Conservation (phyloP, 2,113 vertebrate genomes). For the Epinephelus fuscoguttatus region DNA sequence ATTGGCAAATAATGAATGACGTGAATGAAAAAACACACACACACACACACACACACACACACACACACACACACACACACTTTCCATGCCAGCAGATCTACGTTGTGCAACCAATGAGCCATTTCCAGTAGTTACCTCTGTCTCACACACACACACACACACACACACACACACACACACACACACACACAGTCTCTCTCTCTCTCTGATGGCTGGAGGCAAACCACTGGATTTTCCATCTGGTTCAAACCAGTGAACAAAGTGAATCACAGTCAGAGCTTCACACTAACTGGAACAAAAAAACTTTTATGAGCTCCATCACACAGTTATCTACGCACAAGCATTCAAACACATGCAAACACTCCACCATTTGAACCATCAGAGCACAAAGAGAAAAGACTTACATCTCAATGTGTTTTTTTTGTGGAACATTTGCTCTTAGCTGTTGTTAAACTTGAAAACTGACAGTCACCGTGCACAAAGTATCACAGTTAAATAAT, state of each 20-base stretch:
- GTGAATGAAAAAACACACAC: background rate
- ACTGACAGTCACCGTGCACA: too few species aligned
- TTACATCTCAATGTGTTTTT: background rate
- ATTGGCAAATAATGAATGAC: background rate
- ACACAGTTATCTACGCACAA: background rate
- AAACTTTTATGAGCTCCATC: slow-evolving; percentile 11
- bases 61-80: background rate
- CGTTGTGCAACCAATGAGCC: slow-evolving; percentile 22
- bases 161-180: background rate
- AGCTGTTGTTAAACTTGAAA: too few species aligned
- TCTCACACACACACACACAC: slow-evolving; percentile 5
- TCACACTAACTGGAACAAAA: slow-evolving; percentile 33
- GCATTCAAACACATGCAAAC: background rate
- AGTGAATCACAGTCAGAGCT: slow-evolving; percentile 39
- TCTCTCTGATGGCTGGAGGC: slow-evolving; percentile 46
- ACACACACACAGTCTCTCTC: background rate
- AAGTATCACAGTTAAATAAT: too few species aligned
- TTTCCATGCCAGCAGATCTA: slow-evolving; percentile 12
- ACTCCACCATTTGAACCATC: background rate
- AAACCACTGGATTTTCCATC: slow-evolving; percentile 67
- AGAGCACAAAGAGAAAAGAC: background rate
- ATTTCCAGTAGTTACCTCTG: slow-evolving; percentile 2
- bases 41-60: background rate
- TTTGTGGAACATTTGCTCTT: background rate
- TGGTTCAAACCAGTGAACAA: slow-evolving; percentile 20